Evolutionary conservation across 2,113 vertebrate genomes (phyloP), one percentile per base, ranked within the genome.

Genomic region (Eudorcas thomsonii): DNA sequence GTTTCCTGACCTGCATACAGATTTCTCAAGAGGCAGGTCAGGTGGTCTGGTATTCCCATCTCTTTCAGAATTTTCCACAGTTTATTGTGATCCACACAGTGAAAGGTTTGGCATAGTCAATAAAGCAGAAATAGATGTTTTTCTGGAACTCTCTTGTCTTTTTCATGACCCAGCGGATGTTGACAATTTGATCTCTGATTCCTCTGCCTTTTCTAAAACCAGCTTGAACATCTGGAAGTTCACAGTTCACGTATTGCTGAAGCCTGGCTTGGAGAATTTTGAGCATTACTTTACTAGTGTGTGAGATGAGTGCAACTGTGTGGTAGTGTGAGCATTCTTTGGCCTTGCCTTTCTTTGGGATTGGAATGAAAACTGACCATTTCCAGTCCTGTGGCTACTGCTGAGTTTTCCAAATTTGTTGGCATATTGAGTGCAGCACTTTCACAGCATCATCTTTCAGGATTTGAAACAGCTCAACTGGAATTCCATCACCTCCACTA

Each of bases 171-270:
- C 62, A n/a, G 15, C 3, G 0, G 30, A 64, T 64, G 62, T n/a
- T 64, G 62, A 1, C 30, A n/a, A 17, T 17, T 17, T 64, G 62
- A 64, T n/a, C 14, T 64, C 30, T 64, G 30, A 7, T n/a, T 64
- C 62, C 7, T 64, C 62, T n/a, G 30, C 62, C 62, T 64, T 64
- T 64, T 64, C 62, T n/a, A 64, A n/a, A 64, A 1, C 30, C 15
- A 64, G 30, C 62, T 64, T 64, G 62, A n/a, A 64, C 15, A 33
- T 64, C 7, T 17, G 15, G 62, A 17, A 64, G 62, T 64, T 64
- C 30, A 64, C 0, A 0, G 15, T 64, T 64, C 62, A n/a, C 0
- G 15, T 64, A 64, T 64, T 64, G 3, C 7, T 17, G 30, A 64
- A n/a, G 3, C 30, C 0, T 64, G 7, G 30, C 30, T 64, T 64